Base-by-base conservation (phyloP, 2,888 invertebrate species). In the Acronicta aceris region DNA sequence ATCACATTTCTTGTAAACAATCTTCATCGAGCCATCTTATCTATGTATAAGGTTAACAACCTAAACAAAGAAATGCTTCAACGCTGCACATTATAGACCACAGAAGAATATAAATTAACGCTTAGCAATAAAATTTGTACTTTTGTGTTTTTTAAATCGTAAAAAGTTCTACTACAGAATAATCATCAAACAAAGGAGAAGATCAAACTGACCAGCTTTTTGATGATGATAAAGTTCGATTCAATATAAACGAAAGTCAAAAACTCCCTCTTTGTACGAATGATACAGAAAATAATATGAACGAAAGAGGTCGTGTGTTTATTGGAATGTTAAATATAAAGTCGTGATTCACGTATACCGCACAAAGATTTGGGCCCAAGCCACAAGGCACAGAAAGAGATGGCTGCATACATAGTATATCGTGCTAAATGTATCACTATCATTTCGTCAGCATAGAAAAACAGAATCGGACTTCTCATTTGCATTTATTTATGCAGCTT, bases 291-390 rank as follows among this genome's bases (percentile, higher is more conserved):
- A 17, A 21, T 36, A 15, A 46, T 30, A 21, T 41, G 38, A 15
- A 51, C 43, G 21, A 57, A 62, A 57, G 57, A 50, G 53, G 43
- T 48, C 70, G 56, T 17, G 16, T 7, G 49, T 41, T 43, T 48
- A 48, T 51, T 47, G 41, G 42, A 55, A 54, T 56, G 55, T 67
- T 73, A 76, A 67, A 73, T 67, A 67, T 76, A 68, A 57, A 47
- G 36, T 27, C 48, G 54, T 73, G 73, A 73, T 58, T 73, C 73
- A 73, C 41, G 25, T 25, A 51, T 25, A 13, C 38, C 43, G 25
- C 43, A 76, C 73, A 76, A 73, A 76, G 63, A 74, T 55, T 54
- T 51, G n/a, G 33, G 12, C 21, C 13, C 63, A 51, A 45, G 40
- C 16, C 21, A 33, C 50, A 58, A 5, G 33, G 10, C 30, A 48